These are phyloP conservation scores for Drosophila auraria DNA, from an alignment of 1,140 invertebrate species.

Conservation along the genomic window DNA sequence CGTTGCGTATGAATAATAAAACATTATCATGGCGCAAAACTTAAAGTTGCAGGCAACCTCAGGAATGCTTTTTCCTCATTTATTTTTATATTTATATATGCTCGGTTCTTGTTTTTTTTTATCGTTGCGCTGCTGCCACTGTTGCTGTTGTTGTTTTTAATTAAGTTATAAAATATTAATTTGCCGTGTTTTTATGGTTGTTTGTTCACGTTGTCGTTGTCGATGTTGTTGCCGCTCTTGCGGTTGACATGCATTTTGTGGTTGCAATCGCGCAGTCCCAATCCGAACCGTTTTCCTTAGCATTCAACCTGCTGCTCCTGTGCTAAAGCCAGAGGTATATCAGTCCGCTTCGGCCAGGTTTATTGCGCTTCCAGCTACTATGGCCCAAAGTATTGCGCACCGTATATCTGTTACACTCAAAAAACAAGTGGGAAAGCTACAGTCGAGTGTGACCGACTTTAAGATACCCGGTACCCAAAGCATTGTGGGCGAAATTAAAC, in stretches of 20 bases:
- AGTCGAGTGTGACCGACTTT: too few relatives aligned
- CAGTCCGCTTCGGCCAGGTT: constrained; percentile 32
- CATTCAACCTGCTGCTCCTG: constrained; percentile 6
- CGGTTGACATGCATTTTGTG: constrained; percentile 75
- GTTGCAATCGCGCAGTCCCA: constrained; percentile 42
- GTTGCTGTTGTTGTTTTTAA: constrained; percentile 65
- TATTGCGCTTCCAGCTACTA: constrained; percentile 23
- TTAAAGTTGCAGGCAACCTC: constrained; percentile 64
- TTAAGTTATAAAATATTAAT: constrained; percentile 80
- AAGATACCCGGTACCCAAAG: too few relatives aligned
- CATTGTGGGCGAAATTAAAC: too few relatives aligned
- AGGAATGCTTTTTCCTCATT: constrained; percentile 53
- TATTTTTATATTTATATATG: constrained; percentile 55
- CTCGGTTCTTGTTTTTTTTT: constrained; percentile 32
- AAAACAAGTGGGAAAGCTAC: too few relatives aligned
- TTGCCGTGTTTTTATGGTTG: constrained; percentile 58
- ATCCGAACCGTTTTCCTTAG: constrained; percentile 17
- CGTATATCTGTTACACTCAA: not conserved
- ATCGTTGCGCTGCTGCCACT: constrained; percentile 17
- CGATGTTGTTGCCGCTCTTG: constrained; percentile 32
- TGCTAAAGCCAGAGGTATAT: constrained; percentile 4
- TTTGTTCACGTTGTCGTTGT: constrained; percentile 25
- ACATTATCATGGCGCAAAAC: constrained; percentile 51
- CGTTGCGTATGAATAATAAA: constrained; percentile 71
- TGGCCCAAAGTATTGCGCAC: not conserved